These are phyloP conservation scores for Meiosimyza decipiens DNA, from an alignment of 2,888 invertebrate species.

Conservation along the genomic window DNA sequence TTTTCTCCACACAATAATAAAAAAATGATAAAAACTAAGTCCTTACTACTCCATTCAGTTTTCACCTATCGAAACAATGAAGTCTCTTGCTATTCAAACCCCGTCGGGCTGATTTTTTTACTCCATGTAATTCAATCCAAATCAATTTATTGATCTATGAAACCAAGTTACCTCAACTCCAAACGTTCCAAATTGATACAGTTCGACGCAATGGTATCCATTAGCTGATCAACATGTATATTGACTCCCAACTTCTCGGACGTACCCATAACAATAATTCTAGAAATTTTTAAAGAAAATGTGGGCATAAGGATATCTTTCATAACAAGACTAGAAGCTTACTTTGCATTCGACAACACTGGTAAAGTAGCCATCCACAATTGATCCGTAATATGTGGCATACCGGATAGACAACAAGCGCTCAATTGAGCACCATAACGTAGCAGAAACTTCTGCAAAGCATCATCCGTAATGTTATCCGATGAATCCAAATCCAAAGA, in stretches of 20 bases:
- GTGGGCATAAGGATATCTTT: neutral
- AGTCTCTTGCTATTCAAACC: too few species aligned
- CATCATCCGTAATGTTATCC: slow-evolving; percentile 94
- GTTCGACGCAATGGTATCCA: slow-evolving; percentile 96
- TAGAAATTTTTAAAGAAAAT: slow-evolving; percentile 65
- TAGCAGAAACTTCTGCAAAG: slow-evolving; percentile 89
- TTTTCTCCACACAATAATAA: too few species aligned
- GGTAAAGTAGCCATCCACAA: slow-evolving; percentile 97
- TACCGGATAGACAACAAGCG: slow-evolving; percentile 91
- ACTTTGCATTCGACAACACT: slow-evolving; percentile 92
- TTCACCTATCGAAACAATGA: too few species aligned
- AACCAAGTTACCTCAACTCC: slow-evolving; percentile 75
- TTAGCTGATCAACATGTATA: slow-evolving; percentile 96
- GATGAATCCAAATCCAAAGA: slow-evolving; percentile 95
- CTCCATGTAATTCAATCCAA: too few species aligned
- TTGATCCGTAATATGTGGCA: slow-evolving; percentile 98
- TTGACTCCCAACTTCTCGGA: slow-evolving; percentile 96
- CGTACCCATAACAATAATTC: slow-evolving; percentile 97
- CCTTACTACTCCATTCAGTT: too few species aligned
- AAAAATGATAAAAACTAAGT: too few species aligned
- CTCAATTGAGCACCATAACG: slow-evolving; percentile 89
- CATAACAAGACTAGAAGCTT: slow-evolving; percentile 49
- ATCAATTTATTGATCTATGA: neutral
- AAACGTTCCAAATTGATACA: slow-evolving; percentile 89
- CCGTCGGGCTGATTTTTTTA: too few species aligned